These are phyloP conservation scores for Nerophis ophidion DNA, from an alignment of 2,113 vertebrate species.

Conservation along the genomic window DNA sequence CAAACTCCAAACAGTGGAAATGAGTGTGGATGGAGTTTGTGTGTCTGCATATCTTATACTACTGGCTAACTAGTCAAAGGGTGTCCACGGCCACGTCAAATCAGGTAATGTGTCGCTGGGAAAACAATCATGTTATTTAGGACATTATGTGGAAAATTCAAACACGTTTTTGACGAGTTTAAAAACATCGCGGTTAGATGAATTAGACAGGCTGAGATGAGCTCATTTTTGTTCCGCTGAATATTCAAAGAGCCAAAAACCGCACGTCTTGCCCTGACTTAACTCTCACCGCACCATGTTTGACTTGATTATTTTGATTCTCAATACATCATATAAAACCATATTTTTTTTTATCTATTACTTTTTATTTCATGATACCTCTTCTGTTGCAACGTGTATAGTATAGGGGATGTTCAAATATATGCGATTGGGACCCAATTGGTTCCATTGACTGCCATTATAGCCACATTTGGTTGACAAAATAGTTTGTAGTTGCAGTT, in stretches of 20 bases:
- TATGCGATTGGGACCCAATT: too few species aligned
- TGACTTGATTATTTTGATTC: too few species aligned
- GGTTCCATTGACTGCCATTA: too few species aligned
- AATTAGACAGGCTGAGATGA: conserved; percentile 19
- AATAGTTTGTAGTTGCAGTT: too few species aligned
- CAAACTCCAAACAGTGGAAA: conserved; percentile 8
- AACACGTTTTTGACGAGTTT: conserved; percentile 11
- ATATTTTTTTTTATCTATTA: too few species aligned
- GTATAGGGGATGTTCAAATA: too few species aligned
- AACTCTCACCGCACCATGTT: too few species aligned
- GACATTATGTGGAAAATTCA: conserved; percentile 6
- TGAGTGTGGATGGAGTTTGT: conserved; percentile 4
- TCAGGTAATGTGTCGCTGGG: not conserved
- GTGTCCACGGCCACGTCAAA: not conserved
- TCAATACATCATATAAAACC: too few species aligned
- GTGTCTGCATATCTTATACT: conserved; percentile 1
- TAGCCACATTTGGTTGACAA: too few species aligned
- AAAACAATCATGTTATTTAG: conserved; percentile 9
- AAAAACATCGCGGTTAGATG: conserved; percentile 3
- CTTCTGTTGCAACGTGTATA: too few species aligned
- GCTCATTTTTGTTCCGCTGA: conserved; percentile 42
- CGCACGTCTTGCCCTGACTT: conserved; percentile 15
- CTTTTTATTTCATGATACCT: too few species aligned
- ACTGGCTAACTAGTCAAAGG: not conserved
- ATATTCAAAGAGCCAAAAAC: conserved; percentile 35